These are phyloP conservation scores for Cephus nigrinus DNA, from an alignment of 2,888 invertebrate genomes.

Conservation along the genomic window DNA sequence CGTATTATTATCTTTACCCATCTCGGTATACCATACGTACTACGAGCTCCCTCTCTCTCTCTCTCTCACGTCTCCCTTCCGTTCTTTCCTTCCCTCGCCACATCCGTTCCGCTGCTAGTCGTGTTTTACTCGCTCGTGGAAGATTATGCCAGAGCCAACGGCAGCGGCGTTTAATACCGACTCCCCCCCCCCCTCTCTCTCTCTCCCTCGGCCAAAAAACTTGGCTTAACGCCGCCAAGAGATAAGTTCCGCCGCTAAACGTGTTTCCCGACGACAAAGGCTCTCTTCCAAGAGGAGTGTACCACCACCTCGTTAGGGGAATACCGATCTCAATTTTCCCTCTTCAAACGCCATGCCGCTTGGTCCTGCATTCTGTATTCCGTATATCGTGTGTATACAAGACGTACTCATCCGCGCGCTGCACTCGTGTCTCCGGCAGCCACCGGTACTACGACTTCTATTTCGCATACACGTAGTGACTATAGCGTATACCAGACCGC, in stretches of 20 bases:
- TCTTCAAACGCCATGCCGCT: neutral
- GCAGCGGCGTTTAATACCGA: constrained; percentile 2
- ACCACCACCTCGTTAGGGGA: neutral
- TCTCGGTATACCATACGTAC: neutral
- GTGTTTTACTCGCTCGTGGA: constrained; percentile 6
- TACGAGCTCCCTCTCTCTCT: constrained; percentile 3
- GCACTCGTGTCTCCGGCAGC: neutral
- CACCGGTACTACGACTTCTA: neutral
- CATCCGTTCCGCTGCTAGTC: neutral
- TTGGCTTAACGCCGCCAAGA: constrained; percentile 6
- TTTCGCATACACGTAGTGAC: neutral
- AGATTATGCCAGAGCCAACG: constrained; percentile 1
- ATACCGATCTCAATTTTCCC: neutral
- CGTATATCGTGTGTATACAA: neutral
- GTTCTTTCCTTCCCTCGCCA: constrained; percentile 15
- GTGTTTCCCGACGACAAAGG: constrained; percentile 1
- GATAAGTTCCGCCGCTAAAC: constrained; percentile 7
- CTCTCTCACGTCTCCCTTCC: neutral
- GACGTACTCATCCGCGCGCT: neutral
- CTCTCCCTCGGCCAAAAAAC: constrained; percentile 5
- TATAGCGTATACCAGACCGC: neutral
- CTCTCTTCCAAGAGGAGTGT: neutral
- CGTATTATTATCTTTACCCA: neutral
- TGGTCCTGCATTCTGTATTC: neutral
- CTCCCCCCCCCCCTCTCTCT: neutral